Base-by-base conservation (phyloP, 2,797 vertebrate species). In the Sardinella longiceps region DNA sequence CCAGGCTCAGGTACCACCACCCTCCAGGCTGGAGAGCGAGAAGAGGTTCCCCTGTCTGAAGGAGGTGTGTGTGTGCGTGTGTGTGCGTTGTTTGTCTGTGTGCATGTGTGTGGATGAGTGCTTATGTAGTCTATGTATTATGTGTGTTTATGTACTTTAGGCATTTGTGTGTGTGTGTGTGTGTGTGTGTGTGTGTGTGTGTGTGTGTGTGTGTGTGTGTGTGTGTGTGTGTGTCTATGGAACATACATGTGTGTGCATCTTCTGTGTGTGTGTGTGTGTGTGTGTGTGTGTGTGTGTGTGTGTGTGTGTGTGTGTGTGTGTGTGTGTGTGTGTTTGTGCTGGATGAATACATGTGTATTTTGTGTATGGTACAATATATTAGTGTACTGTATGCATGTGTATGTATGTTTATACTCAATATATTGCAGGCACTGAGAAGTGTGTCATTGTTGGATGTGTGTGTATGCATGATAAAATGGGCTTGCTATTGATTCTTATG, bases 31-130 rank as follows among this genome's bases (percentile, higher is more conserved):
- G 89, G 96, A 97, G 82, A 90, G 90, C 25, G 97, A 98, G 88
- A 97, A 95, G 85, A 95, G 96, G 93, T 94, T 97, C 90, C 94
- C 94, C 0, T 95, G 95, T 87, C 92, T 96, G 89, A 93, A 92
- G 0, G 95, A 98, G 96, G 98, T 98, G 9, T 10, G 6, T 81
- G 14, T 48, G 48, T 45, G 3, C 80, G 1, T 1, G 1, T 77
- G 11, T 63, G 74, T 81, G n/a, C n/a, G n/a, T 46, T 86, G 7
- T 81, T 45, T 28, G 56, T 83, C 25, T 50, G 39, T 33, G 1
- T 20, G 12, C 23, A 18, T 18, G 51, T 2, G 53, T 12, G 11
- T 53, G 51, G 10, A 10, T 10, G 9, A 18, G 39, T 43, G 5
- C 39, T 43, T 43, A 2, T 43, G 39, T 43, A n/a, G n/a, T n/a